Base-by-base conservation (phyloP, 2,113 vertebrate species). In the Ophiodon elongatus region DNA sequence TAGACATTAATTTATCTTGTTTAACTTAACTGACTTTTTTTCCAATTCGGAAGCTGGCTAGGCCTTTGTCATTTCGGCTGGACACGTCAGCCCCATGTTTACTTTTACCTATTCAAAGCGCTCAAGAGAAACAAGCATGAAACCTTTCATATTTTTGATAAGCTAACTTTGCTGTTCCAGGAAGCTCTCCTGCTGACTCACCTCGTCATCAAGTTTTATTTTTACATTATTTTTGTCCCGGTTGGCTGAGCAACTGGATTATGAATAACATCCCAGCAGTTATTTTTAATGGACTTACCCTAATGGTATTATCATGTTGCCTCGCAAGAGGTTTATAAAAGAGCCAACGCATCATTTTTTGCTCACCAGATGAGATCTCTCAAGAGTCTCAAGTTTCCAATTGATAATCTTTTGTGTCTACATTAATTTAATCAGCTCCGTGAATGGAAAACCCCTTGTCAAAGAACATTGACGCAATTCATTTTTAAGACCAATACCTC, bases 151-250 rank as follows among this genome's bases (percentile, higher is more conserved):
- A 41, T 73, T 83, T 89, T 91, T 76, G 52, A 13, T 0, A 79
- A 84, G 71, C 83, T 76, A 89, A 86, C 89, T 92, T 87, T 50
- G 45, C 64, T 76, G 19, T 91, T 89, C 86, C 72, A 84, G 85
- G 89, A 90, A 90, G 88, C 84, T 72, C 27, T 88, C 90, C 89
- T 64, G 84, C 86, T 91, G 91, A 78, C 74, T 90, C 71, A 85
- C n/a, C 67, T 79, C 80, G 50, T 92, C 92, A 92, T 87, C 68
- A 80, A 82, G 69, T 87, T 88, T 80, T 93, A 91, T 93, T 93
- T 93, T 86, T 87, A 86, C 59, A 62, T 78, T 90, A 81, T 85
- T 91, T 90, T 82, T 82, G 39, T 72, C 47, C 57, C 14, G 10
- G 91, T 88, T 89, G 90, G 79, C 92, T 64, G 85, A 85, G 92